Evolutionary conservation across 2,888 invertebrate genomes (phyloP).

Genomic region (Elmis aenea): DNA sequence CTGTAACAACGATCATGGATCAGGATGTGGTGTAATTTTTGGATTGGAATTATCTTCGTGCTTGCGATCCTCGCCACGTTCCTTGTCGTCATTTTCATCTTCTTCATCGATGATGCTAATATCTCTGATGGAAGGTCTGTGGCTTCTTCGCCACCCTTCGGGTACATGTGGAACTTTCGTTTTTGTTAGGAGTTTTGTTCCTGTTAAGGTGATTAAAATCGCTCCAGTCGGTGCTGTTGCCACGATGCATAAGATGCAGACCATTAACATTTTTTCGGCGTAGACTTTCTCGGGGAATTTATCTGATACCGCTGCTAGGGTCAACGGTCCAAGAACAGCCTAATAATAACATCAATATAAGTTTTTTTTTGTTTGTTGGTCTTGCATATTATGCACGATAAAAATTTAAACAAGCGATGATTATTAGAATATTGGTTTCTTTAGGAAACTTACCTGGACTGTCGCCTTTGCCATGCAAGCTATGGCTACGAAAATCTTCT

Average conservation of each 20-base stretch:
- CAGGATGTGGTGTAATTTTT: no score
- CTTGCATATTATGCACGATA: not conserved
- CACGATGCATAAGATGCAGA: constrained; percentile 77
- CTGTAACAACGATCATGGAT: no score
- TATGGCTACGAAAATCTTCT: constrained; percentile 85
- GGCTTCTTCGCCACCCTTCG: constrained; percentile 76
- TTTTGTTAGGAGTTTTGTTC: constrained; percentile 72
- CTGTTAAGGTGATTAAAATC: constrained; percentile 73
- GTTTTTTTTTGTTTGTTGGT: not conserved
- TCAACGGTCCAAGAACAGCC: constrained; percentile 78
- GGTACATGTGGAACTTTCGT: constrained; percentile 66
- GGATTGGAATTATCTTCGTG: no score
- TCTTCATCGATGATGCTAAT: constrained; percentile 84
- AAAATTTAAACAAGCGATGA: not conserved
- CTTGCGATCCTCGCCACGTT: no score
- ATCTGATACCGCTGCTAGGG: constrained; percentile 59
- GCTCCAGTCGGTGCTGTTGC: constrained; percentile 82
- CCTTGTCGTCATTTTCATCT: no score
- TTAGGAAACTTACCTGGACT: constrained; percentile 71
- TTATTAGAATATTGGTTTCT: not conserved
- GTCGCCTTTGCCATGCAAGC: constrained; percentile 97
- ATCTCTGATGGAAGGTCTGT: constrained; percentile 78
- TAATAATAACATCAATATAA: constrained; percentile 38
- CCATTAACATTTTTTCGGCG: constrained; percentile 67
- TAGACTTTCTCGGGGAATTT: constrained; percentile 50